Conservation (phyloP, 2,888 invertebrate species). For the Chloromyia formosa region DNA sequence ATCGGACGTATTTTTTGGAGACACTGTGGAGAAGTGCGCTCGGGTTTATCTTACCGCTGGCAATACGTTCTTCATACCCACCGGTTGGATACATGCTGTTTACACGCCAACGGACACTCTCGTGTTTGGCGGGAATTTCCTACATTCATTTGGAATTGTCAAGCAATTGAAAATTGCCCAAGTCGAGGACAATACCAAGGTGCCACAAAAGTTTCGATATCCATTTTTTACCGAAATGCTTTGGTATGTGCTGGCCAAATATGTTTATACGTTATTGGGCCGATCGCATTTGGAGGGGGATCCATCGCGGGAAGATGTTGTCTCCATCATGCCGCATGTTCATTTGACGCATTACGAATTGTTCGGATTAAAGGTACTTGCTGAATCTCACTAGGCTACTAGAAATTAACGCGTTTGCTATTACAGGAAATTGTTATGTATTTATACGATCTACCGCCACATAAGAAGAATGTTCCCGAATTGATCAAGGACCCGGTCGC, state of each 20-base stretch:
- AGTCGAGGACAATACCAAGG: conserved; percentile 94
- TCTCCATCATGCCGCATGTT: conserved; percentile 66
- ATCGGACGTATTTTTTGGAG: conserved; percentile 95
- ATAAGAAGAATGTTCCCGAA: conserved; percentile 92
- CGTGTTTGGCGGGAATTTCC: conserved; percentile 97
- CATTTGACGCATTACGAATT: conserved; percentile 83
- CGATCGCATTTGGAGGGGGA: conserved; percentile 76
- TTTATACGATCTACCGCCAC: conserved; percentile 86
- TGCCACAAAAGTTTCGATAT: conserved; percentile 96
- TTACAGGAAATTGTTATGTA: conserved; percentile 86
- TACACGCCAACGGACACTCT: conserved; percentile 95
- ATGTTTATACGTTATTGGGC: conserved; percentile 87
- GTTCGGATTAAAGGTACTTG: conserved; percentile 75
- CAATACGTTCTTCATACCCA: conserved; percentile 96
- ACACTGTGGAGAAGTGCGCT: conserved; percentile 93
- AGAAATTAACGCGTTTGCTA: conserved; percentile 34
- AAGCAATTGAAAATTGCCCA: conserved; percentile 96
- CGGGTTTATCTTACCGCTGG: conserved; percentile 82
- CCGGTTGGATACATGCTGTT: conserved; percentile 99
- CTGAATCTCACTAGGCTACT: not conserved
- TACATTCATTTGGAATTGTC: conserved; percentile 95
- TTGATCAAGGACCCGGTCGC: conserved; percentile 88
- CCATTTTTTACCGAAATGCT: conserved; percentile 98
- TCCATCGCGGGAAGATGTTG: conserved; percentile 57
- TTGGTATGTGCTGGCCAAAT: conserved; percentile 96